These are phyloP conservation scores for Lycocerus yunnanus DNA, from an alignment of 2,888 invertebrate genomes.

Conservation along the genomic window DNA sequence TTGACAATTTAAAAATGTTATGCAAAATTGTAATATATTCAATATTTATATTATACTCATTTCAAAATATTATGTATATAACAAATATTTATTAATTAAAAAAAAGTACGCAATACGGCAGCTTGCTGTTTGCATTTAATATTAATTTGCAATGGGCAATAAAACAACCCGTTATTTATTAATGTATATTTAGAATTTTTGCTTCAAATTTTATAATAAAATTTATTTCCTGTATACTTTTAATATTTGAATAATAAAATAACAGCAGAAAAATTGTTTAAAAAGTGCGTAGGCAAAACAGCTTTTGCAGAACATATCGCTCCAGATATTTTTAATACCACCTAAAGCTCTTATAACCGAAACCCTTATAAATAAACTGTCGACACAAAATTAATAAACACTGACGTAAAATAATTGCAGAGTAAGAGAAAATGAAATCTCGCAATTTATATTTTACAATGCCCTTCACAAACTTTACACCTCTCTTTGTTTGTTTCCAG, in stretches of 20 bases:
- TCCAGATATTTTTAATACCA: constrained; percentile 3
- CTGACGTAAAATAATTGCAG: constrained; percentile 37
- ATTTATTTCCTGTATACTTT: neutral
- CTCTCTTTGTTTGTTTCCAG: constrained; percentile 15
- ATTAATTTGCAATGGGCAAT: neutral
- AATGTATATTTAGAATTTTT: neutral
- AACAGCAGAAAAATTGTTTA: neutral
- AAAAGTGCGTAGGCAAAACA: neutral
- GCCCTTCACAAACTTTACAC: constrained; percentile 12
- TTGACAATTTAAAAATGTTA: neutral
- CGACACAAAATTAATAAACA: constrained; percentile 36
- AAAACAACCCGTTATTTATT: neutral
- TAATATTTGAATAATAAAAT: no score
- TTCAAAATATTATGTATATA: no score
- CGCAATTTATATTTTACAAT: constrained; percentile 28
- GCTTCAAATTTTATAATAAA: neutral
- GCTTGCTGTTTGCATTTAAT: neutral
- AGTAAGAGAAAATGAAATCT: constrained; percentile 28
- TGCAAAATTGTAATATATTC: no score
- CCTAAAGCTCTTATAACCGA: constrained; percentile 18
- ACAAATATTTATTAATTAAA: neutral
- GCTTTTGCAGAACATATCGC: neutral
- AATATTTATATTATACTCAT: no score
- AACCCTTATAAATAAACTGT: constrained; percentile 30
- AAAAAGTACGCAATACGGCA: neutral